Evolutionary conservation across 1,140 invertebrate species (phyloP).

Genomic region (Luehdorfia chinensis): DNA sequence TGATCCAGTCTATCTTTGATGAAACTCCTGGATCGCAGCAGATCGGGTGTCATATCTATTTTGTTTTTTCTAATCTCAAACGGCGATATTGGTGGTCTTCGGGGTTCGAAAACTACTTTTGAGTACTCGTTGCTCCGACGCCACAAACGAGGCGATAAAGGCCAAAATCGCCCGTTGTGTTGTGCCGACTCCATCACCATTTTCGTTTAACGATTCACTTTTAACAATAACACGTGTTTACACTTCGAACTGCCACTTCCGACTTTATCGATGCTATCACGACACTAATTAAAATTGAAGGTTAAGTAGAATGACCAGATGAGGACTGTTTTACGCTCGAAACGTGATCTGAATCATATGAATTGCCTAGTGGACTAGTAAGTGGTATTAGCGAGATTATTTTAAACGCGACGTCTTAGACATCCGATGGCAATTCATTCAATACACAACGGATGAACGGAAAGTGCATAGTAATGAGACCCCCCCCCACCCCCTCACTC

Average conservation of each 20-base stretch:
- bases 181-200: slow-evolving; percentile 70
- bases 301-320: slow-evolving; percentile 12
- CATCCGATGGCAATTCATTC: slow-evolving; percentile 42
- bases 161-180: slow-evolving; percentile 60
- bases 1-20: slow-evolving; percentile 57
- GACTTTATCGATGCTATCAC: slow-evolving; percentile 35
- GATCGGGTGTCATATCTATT: slow-evolving; percentile 55
- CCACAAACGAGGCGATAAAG: slow-evolving; percentile 63
- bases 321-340: background rate
- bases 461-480: slow-evolving; percentile 38
- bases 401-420: slow-evolving; percentile 28
- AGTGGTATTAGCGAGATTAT: background rate
- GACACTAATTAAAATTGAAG: slow-evolving; percentile 18
- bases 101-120: slow-evolving; percentile 66
- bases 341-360: background rate
- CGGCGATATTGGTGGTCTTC: slow-evolving; percentile 54
- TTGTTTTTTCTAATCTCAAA: slow-evolving; percentile 46
- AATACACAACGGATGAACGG: slow-evolving; percentile 41
- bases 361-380: background rate
- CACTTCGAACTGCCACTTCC: slow-evolving; percentile 17
- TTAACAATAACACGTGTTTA: slow-evolving; percentile 21
- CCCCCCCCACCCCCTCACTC: no score
- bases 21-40: slow-evolving; percentile 50
- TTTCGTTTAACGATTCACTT: slow-evolving; percentile 37
- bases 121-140: slow-evolving; percentile 66